A percentile compares a stretch with the other conserved stretches of the same genome.
Evolutionary conservation across 2,888 invertebrate genomes (phyloP).

Genomic region (Erynnis tages): DNA sequence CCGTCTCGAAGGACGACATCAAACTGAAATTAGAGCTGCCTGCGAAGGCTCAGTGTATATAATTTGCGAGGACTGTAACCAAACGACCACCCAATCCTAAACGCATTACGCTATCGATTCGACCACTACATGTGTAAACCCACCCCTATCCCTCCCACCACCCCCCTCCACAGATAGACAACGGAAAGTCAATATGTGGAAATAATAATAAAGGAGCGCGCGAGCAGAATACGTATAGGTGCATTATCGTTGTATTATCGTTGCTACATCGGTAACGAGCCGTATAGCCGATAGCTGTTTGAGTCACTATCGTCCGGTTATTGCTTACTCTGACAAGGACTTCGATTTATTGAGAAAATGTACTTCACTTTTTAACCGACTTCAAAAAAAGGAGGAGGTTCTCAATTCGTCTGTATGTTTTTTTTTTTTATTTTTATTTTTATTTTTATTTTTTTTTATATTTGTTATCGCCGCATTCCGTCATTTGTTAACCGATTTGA

Average conservation of each 20-base stretch:
- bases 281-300: constrained; percentile 36
- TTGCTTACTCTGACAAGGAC: constrained; percentile 42
- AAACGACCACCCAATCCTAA: constrained; percentile 55
- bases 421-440: too few relatives aligned
- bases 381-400: too few relatives aligned
- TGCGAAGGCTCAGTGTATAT: constrained; percentile 12
- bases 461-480: too few relatives aligned
- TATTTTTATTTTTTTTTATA: too few relatives aligned
- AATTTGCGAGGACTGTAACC: constrained; percentile 31
- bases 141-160: constrained; percentile 37
- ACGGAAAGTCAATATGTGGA: constrained; percentile 77
- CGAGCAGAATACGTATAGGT: constrained; percentile 67
- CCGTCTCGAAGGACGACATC: constrained; percentile 23
- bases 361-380: too few relatives aligned
- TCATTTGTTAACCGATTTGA: too few relatives aligned
- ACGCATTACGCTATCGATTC: constrained; percentile 68
- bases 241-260: constrained; percentile 64
- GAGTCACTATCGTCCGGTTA: constrained; percentile 45
- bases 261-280: constrained; percentile 48
- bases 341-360: constrained; percentile 39
- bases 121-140: constrained; percentile 64
- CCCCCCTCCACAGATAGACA: constrained; percentile 50
- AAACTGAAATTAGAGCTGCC: constrained; percentile 27
- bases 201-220: constrained; percentile 75
- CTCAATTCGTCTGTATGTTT: too few relatives aligned